Evolutionary conservation across 2,888 invertebrate genomes (phyloP), one percentile per base, ranked within the genome.

Genomic region (Hypomecis atomaria): DNA sequence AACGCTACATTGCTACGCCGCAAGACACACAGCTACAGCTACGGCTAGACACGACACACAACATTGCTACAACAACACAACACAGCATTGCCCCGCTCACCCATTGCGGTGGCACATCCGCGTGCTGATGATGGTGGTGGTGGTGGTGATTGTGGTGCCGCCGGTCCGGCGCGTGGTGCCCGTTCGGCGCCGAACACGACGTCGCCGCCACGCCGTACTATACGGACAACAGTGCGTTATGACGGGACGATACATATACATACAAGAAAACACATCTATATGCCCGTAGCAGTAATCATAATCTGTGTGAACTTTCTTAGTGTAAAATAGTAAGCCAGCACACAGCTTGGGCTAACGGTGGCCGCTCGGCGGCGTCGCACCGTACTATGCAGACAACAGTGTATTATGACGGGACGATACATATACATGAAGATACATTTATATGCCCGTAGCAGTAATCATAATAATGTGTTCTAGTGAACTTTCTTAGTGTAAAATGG

Each of bases 171-270:
- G 89, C 90, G 79, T 91, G 92, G 85, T 92, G 92, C 58, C 90
- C 90, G 86, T 90, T 89, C 71, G 88, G 80, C 57, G 90, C 90
- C 65, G 91, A 88, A 81, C 92, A 92, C 79, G 91, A 92, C 72
- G 92, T 92, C 83, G 92, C 92, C 86, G 92, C 92, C 85, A 92
- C 92, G 78, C 92, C 92, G 84, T 92, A 92, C 92, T 92, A 84
- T 76, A 78, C 47, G 79, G 77, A 74, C 75, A 68, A 70, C 62
- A 63, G 36, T 56, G 62, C 40, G 56, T 66, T 60, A 62, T 50
- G 61, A 47, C 40, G 34, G 37, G 52, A 36, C 49, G n/a, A 36
- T n/a, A 49, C 49, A 49, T n/a, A 6, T 5, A 10, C 36, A 7
- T 49, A 44, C 44, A 5, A 5, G 7, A 49, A 34, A 3, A 23